Conservation (phyloP, 2,888 invertebrate species). For the Hypselothyrea guttata region DNA sequence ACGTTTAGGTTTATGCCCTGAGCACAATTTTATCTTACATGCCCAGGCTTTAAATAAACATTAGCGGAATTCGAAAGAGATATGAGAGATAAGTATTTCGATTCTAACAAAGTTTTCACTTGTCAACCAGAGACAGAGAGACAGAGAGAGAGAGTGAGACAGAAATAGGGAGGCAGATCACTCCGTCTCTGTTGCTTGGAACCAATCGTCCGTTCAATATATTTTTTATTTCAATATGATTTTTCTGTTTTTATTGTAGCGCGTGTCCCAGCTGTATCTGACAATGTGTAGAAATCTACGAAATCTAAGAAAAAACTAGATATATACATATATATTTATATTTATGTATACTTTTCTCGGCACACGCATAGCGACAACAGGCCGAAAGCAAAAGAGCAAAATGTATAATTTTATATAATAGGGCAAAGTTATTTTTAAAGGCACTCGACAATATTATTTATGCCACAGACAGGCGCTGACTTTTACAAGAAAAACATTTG, state of each 20-base stretch:
- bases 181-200: not conserved
- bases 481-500: constrained; percentile 18
- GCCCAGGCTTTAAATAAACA: constrained; percentile 48
- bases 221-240: constrained; percentile 12
- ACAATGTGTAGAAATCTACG: constrained; percentile 8
- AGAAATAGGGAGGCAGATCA: not conserved
- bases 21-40: constrained; percentile 40
- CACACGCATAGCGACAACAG: constrained; percentile 71
- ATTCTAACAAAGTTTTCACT: constrained; percentile 1
- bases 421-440: constrained; percentile 78
- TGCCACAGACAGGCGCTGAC: constrained; percentile 75
- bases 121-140: not conserved
- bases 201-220: constrained; percentile 18
- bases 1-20: constrained; percentile 28
- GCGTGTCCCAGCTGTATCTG: constrained; percentile 15
- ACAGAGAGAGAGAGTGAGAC: not conserved
- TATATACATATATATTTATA: constrained; percentile 11
- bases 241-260: constrained; percentile 19
- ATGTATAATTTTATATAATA: constrained; percentile 80
- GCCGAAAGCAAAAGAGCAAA: constrained; percentile 30
- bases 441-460: constrained; percentile 73
- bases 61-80: constrained; percentile 20
- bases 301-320: constrained; percentile 4
- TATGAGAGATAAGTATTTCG: constrained; percentile 21
- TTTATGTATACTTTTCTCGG: constrained; percentile 28